Evolutionary conservation across 2,888 invertebrate species (phyloP).

Genomic region (Ichneumoninae sp.): DNA sequence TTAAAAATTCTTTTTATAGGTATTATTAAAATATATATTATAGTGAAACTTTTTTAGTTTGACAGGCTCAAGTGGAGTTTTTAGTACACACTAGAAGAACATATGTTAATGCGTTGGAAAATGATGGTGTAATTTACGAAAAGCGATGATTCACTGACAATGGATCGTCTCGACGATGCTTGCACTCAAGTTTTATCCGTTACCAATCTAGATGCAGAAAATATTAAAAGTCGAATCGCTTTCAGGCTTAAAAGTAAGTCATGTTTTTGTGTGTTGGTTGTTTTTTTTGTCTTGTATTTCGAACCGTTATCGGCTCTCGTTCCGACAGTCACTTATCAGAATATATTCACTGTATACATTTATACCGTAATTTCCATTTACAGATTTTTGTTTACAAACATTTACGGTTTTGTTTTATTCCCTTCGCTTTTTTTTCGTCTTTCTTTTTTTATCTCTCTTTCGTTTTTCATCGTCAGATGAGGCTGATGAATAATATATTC

Average conservation of each 20-base stretch:
- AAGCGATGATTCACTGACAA: neutral
- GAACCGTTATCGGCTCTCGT: conserved; percentile 44
- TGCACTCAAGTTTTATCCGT: neutral
- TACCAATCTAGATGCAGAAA: conserved; percentile 62
- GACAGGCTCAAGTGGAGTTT: conserved; percentile 1
- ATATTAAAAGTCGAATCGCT: conserved; percentile 62
- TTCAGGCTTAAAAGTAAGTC: conserved; percentile 64
- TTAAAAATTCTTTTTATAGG: neutral
- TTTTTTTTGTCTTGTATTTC: conserved; percentile 8
- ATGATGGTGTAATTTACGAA: neutral
- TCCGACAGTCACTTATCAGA: conserved; percentile 56
- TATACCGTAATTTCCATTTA: conserved; percentile 60
- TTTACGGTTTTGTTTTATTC: conserved; percentile 55
- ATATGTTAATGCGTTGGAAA: conserved; percentile 10
- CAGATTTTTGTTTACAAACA: conserved; percentile 54
- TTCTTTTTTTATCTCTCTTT: conserved; percentile 11
- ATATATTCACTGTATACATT: conserved; percentile 58
- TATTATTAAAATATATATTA: conserved; percentile 10
- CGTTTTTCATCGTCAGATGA: conserved; percentile 13
- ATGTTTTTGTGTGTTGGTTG: conserved; percentile 52
- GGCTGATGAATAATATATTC: conserved; percentile 19
- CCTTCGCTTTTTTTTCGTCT: conserved; percentile 33
- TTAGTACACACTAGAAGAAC: conserved; percentile 7
- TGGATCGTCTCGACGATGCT: neutral
- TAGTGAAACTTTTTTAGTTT: conserved; percentile 20